These are phyloP conservation scores for Brachionus calyciflorus DNA, from an alignment of 1,140 invertebrate genomes.

Conservation along the genomic window DNA sequence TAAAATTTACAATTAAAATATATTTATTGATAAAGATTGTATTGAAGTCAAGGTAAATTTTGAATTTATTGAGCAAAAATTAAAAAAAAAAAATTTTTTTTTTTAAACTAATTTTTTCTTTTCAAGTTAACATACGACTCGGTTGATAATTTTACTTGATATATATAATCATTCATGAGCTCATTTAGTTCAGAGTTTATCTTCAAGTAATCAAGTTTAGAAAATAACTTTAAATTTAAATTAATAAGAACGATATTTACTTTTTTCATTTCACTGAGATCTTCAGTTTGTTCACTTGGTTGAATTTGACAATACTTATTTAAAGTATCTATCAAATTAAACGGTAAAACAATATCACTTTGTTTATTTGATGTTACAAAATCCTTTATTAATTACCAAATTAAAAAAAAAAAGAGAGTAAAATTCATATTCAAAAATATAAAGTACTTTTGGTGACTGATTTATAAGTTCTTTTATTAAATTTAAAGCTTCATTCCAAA, in stretches of 20 bases:
- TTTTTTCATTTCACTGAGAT: neutral
- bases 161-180: conserved; percentile 23
- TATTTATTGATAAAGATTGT: neutral
- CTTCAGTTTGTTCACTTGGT: neutral
- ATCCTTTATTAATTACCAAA: neutral
- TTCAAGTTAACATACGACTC: conserved; percentile 1
- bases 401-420: neutral
- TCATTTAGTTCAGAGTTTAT: neutral
- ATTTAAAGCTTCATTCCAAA: conserved; percentile 29
- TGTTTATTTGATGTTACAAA: neutral
- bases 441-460: neutral
- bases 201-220: neutral
- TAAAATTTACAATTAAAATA: too few species aligned
- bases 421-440: neutral
- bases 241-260: neutral
- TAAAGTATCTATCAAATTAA: neutral
- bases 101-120: neutral
- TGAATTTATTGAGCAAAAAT: neutral
- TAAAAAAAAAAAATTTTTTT: neutral
- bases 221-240: neutral
- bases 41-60: neutral
- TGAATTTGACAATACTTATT: neutral
- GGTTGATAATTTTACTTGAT: conserved; percentile 5
- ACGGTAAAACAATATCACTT: neutral
- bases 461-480: neutral